Evolutionary conservation across 2,888 invertebrate genomes (phyloP), one percentile per base, ranked within the genome.

Genomic region (Agrotis clavis): DNA sequence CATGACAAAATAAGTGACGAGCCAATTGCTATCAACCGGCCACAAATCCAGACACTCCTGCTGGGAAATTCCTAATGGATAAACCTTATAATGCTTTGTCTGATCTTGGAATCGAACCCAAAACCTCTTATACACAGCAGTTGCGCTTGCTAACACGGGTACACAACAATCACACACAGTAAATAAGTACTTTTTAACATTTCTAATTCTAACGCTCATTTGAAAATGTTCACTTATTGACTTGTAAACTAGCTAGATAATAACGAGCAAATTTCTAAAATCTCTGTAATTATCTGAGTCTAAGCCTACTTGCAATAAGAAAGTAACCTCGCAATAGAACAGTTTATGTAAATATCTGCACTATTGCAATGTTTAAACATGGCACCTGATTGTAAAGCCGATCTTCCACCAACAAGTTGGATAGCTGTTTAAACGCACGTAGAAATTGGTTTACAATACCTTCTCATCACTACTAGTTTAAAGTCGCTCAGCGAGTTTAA

Each of bases 331-430:
- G 77, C 65, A 66, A 63, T 63, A 54, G 50, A 81, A 47, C 65
- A 71, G 77, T 81, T 76, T 60, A 78, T 76, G 70, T 66, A 63
- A 77, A 81, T 81, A 78, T 63, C 62, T 63, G 62, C 51, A 81
- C 50, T 77, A 81, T 78, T 81, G 78, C 77, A 81, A 77, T 77
- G 47, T 66, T 71, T 48, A 57, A 77, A 81, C 68, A 56, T 41
- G n/a, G 71, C 57, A 79, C 77, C 63, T 64, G 71, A 79, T 77
- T 66, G 13, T 81, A 66, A 79, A 48, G 54, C 11, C 6, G 0
- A 14, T 11, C 16, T 1, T 66, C 59, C 66, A 77, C 50, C 0
- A 47, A 11, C 1, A 60, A 47, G 50, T 11, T 41, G 14, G 14
- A 21, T 48, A 53, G 48, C 19, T 63, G 1, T 56, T 50, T 48